Conservation (phyloP, 2,888 invertebrate species). For the Eupithecia subumbrata region DNA sequence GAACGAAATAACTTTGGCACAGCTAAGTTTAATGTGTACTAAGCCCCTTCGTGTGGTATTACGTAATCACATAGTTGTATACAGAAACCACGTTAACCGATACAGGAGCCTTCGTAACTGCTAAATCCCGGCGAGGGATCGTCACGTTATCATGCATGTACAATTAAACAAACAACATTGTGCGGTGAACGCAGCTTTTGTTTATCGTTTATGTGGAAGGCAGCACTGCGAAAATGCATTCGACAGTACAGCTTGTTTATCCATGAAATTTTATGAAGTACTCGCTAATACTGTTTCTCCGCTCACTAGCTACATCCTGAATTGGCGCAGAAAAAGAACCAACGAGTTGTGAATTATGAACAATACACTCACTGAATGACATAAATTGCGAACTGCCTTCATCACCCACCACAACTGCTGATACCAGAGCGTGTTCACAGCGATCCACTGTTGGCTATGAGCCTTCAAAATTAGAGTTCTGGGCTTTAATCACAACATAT, state of each 20-base stretch:
- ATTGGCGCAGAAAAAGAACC: background rate
- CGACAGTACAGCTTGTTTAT: background rate
- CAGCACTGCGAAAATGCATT: constrained; percentile 45
- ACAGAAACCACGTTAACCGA: constrained; percentile 46
- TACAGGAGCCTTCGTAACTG: constrained; percentile 59
- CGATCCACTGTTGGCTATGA: too few species aligned
- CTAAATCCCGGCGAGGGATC: constrained; percentile 54
- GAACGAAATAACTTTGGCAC: constrained; percentile 7
- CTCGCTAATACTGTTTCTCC: background rate
- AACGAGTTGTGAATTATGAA: background rate
- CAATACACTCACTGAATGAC: background rate
- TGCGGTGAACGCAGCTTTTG: constrained; percentile 72
- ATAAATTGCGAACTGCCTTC: background rate
- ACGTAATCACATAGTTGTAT: constrained; percentile 28
- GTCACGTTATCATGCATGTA: constrained; percentile 76
- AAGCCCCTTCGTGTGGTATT: constrained; percentile 14
- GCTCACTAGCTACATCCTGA: background rate
- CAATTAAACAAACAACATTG: constrained; percentile 80
- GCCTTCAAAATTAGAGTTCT: too few species aligned
- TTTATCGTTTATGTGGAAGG: constrained; percentile 74
- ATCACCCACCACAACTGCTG: background rate
- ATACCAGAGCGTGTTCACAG: too few species aligned
- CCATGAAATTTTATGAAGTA: background rate
- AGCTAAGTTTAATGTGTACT: constrained; percentile 13
- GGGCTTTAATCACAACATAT: too few species aligned